Percentiles rank a stretch among this genome's conserved stretches.
Conservation (phyloP, 1,140 invertebrate species). For the Melanaphis sacchari region DNA sequence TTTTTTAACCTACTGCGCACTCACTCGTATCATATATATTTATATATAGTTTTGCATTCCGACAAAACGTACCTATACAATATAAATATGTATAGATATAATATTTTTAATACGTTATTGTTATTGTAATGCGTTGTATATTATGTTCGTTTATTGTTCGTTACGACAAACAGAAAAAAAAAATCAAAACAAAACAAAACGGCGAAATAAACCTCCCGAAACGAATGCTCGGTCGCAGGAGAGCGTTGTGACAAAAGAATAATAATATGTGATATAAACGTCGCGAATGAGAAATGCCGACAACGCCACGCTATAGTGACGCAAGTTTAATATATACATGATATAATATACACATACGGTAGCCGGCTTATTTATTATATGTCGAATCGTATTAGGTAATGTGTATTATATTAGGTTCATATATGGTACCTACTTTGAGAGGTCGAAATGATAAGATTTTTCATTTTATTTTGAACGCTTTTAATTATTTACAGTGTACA, state of each 20-base stretch:
- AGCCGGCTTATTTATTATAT: background rate
- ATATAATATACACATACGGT: background rate
- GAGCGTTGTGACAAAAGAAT: background rate
- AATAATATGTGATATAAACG: background rate
- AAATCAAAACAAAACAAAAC: background rate
- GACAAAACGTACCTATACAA: background rate
- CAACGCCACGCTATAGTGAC: background rate
- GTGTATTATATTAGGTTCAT: background rate
- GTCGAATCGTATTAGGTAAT: background rate
- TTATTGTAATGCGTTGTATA: background rate
- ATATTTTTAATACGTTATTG: background rate
- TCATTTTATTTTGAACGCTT: no score
- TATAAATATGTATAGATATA: background rate
- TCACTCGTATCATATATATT: background rate
- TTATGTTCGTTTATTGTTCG: background rate
- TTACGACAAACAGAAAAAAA: no score
- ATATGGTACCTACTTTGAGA: no score
- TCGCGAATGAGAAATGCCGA: background rate
- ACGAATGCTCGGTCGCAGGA: background rate
- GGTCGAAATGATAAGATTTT: no score
- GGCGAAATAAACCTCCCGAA: background rate
- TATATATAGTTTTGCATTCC: background rate
- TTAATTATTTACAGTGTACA: no score
- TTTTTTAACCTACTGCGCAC: constrained; percentile 4
- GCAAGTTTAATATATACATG: background rate